Evolutionary conservation across 2,888 invertebrate genomes (phyloP).

Genomic region (Yponomeuta cagnagella): DNA sequence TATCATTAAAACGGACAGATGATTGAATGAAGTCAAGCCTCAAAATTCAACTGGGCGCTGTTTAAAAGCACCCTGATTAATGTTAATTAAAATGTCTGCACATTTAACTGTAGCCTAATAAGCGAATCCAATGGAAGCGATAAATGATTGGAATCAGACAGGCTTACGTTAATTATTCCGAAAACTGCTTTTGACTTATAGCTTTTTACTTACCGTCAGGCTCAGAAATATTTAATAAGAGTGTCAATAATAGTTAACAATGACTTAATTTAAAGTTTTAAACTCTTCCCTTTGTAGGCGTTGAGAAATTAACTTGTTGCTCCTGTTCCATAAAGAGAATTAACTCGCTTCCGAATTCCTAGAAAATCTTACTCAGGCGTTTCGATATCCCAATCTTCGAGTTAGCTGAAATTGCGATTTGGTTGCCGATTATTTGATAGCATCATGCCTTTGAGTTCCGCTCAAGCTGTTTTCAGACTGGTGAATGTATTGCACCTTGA

Average conservation of each 20-base stretch:
- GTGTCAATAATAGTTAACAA: neutral
- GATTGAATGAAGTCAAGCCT: neutral
- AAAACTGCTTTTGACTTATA: neutral
- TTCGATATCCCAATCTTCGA: neutral
- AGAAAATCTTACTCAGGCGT: neutral
- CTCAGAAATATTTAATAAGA: neutral
- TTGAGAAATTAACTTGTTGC: constrained; percentile 7
- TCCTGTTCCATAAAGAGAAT: neutral
- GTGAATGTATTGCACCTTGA: too few relatives aligned
- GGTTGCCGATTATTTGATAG: neutral
- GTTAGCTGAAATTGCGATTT: neutral
- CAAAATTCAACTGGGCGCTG: neutral
- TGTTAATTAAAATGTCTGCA: neutral
- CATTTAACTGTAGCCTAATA: neutral
- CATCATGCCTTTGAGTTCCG: neutral
- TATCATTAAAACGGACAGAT: neutral
- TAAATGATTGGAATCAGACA: neutral
- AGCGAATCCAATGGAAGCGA: neutral
- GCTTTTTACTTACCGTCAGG: neutral
- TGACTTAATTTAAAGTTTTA: neutral
- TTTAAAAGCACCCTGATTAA: neutral
- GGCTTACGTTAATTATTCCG: neutral
- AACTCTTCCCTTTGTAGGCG: neutral
- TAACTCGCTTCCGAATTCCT: neutral
- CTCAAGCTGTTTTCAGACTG: too few relatives aligned